Base-by-base conservation (phyloP, 1,140 invertebrate species). In the Macrobrachium rosenbergii region DNA sequence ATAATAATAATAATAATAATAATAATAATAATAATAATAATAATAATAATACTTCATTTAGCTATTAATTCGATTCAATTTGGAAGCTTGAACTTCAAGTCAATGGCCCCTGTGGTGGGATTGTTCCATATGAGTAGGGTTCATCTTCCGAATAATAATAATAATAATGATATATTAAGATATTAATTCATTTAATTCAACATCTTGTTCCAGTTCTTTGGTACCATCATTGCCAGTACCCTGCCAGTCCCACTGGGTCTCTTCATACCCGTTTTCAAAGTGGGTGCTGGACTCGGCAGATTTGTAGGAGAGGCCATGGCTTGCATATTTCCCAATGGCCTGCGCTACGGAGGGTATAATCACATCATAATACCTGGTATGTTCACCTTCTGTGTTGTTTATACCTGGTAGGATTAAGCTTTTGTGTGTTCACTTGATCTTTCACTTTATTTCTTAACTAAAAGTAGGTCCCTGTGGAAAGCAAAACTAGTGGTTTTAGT, bases 301-400 rank as follows among this genome's bases (percentile, higher is more conserved):
- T 93, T 98, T 43, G 94, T 98, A 52, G 98, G 98, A 0, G 98
- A 99, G 92, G 93, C 95, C 5, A 98, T 99, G 96, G 96, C 97
- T 89, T 92, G 96, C 67, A 96, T 95, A 94, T 99, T 98, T 91
- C 98, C 98, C 0, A 93, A 94, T 73, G 98, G 98, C 17, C 95
- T 99, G 75, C 94, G 96, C 37, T 97, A 97, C 90, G 97, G 96
- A 0, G 95, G 95, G 3, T 94, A 95, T 82, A 93, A 96, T 78
- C 95, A 96, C 86, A 95, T 96, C 82, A 98, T 99, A 89, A 95
- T 99, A 91, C 98, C 98, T 88, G 98, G 95, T 95, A 91, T 90
- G 43, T 37, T n/a, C n/a, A n/a, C n/a, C n/a, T n/a, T n/a, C n/a
- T n/a, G n/a, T n/a, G n/a, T n/a, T n/a, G n/a, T n/a, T n/a, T n/a